Conservation (phyloP, 2,888 invertebrate species). For the Diaprepes abbreviatus region DNA sequence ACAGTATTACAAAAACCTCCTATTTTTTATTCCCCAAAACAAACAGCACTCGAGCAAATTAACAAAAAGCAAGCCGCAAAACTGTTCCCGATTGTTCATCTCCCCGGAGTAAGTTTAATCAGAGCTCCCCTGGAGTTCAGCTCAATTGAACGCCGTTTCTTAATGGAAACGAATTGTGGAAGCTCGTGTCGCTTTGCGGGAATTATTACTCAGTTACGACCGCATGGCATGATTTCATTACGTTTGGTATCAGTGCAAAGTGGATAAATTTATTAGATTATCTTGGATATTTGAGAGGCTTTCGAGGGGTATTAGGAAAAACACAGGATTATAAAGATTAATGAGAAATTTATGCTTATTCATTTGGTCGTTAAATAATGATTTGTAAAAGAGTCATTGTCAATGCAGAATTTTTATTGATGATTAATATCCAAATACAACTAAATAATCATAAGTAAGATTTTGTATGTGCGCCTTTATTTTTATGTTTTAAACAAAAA, state of each 20-base stretch:
- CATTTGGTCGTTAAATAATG: no score
- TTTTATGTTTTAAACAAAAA: no score
- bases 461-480: no score
- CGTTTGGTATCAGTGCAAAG: slow-evolving; percentile 40
- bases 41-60: slow-evolving; percentile 38
- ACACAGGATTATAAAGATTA: slow-evolving; percentile 39
- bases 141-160: slow-evolving; percentile 57
- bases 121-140: slow-evolving; percentile 57
- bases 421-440: no score
- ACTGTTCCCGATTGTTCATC: slow-evolving; percentile 54
- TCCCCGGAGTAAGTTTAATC: slow-evolving; percentile 61
- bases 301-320: slow-evolving; percentile 12
- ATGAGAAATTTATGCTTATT: slow-evolving; percentile 18
- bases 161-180: slow-evolving; percentile 62
- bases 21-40: slow-evolving; percentile 28
- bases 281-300: slow-evolving; percentile 41
- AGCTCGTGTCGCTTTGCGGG: slow-evolving; percentile 60
- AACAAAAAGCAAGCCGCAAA: slow-evolving; percentile 44
- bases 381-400: no score
- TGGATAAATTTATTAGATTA: slow-evolving; percentile 47
- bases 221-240: slow-evolving; percentile 60
- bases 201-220: slow-evolving; percentile 58
- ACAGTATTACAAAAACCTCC: no score
- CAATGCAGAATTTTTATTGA: no score
- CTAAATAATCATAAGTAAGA: no score